phyloP scores from a whole-genome alignment of 2,797 vertebrate genomes.

The Pseudochirops cupreus region DNA sequence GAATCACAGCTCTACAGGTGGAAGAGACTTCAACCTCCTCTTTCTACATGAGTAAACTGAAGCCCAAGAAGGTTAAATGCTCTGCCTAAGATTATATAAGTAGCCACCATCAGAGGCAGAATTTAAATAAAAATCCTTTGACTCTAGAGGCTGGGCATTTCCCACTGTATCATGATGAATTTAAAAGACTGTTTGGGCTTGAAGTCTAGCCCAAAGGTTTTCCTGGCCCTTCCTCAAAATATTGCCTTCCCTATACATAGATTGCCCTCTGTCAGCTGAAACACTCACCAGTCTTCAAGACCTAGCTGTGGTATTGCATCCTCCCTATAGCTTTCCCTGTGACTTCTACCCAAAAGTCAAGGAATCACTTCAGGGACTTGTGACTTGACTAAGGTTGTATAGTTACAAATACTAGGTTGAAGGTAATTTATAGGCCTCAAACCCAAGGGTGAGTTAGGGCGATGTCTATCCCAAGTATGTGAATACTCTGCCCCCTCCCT shows the following conservation, averaged over 20 bases:
- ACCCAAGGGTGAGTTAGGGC: not conserved
- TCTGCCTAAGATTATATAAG: not conserved
- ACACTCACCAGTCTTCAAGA: not conserved
- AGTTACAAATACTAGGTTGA: not conserved
- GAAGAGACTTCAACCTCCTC: not conserved
- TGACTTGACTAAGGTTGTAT: not conserved
- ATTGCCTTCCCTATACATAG: not conserved
- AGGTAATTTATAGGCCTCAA: not conserved
- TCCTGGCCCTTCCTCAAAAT: not conserved
- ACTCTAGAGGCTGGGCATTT: not conserved
- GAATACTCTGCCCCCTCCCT: not conserved
- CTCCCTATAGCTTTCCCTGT: not conserved
- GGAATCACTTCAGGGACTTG: not conserved
- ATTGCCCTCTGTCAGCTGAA: not conserved
- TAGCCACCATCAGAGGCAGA: not conserved
- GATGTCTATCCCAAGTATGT: not conserved
- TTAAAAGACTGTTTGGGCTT: not conserved
- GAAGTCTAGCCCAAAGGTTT: not conserved
- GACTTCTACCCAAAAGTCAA: not conserved
- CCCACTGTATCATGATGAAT: not conserved
- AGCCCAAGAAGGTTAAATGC: not conserved
- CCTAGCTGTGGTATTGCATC: not conserved
- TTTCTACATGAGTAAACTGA: not conserved
- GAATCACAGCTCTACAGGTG: not conserved
- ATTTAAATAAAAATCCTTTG: not conserved